Conservation (phyloP, 1,140 invertebrate species). For the Conus ventricosus region DNA sequence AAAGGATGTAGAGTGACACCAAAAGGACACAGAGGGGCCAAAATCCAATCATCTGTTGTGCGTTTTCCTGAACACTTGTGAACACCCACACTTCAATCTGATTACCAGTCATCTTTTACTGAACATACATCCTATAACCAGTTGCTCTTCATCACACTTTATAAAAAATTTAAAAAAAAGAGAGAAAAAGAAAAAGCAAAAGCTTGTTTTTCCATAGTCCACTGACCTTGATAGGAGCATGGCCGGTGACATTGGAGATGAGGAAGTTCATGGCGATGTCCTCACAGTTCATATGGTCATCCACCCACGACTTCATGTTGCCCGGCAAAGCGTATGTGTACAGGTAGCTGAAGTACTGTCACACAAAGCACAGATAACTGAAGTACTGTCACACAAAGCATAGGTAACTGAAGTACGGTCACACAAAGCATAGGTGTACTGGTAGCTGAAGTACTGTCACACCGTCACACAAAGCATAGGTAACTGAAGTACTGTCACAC, state of each 20-base stretch:
- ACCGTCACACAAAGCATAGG: conserved; percentile 88
- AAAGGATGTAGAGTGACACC: too few species aligned
- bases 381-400: background rate
- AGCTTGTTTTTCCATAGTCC: too few species aligned
- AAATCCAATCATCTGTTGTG: too few species aligned
- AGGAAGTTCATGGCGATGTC: conserved; percentile 99
- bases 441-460: background rate
- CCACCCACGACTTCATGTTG: conserved; percentile 95
- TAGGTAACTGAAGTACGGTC: background rate
- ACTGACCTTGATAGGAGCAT: conserved; percentile 89
- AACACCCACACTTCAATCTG: too few species aligned
- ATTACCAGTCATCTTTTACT: too few species aligned
- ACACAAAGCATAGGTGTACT: background rate
- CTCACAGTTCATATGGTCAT: conserved; percentile 99
- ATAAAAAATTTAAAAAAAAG: too few species aligned
- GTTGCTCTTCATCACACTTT: too few species aligned
- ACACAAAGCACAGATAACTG: conserved; percentile 40
- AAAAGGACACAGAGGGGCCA: too few species aligned
- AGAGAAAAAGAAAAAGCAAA: too few species aligned
- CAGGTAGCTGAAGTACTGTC: conserved; percentile 91
- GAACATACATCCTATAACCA: too few species aligned
- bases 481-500: conserved; percentile 88
- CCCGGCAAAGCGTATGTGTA: conserved; percentile 95
- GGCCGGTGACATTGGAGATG: conserved; percentile 95
- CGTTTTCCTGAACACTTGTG: too few species aligned